Evolutionary conservation across 2,888 invertebrate genomes (phyloP), one percentile per base, ranked within the genome.

Genomic region (Campoletis raptor): DNA sequence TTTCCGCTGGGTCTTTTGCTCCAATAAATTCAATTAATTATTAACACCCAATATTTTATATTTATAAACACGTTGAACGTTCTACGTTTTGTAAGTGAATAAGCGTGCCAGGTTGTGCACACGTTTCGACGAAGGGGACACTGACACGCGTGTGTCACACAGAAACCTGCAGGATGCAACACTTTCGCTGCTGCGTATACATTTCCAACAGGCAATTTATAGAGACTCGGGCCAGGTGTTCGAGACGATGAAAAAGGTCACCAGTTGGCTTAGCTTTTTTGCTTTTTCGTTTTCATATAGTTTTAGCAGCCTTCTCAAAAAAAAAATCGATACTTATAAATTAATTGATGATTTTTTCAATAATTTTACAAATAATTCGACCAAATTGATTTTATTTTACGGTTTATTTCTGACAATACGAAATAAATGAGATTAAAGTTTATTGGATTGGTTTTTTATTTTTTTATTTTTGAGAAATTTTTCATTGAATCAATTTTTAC

Each of bases 11-110:
- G 40, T 18, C 30, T 48, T 54, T 45, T 24, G 52, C 42, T 61
- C 15, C 54, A 54, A 4, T 45, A 54, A 78, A 64, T 78, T 64
- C 66, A 54, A 78, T 83, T 73, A 83, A 78, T 83, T 73, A 83
- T 78, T 10, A 18, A 24, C 36, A 36, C n/a, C 10, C n/a, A 24
- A 45, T 76, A 42, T 61, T 30, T 74, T 30, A 64, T 64, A 64
- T 4, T 12, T n/a, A 30, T 30, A 61, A 1, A 15, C 30, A 12
- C 57, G 54, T 21, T 5, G n/a, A n/a, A n/a, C n/a, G 9, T 0
- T 54, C 30, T 15, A n/a, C 40, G 36, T 42, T 21, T 18, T 30
- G 42, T 57, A 76, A 64, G 30, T 21, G 10, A 45, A 30, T 61
- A 24, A 40, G 67, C 66, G 73, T 79, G 83, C 73, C 54, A 69